A percentile compares a stretch with the other conserved stretches of the same genome.
Conservation (phyloP, 2,888 invertebrate species). For the Drosophila ochracea region DNA sequence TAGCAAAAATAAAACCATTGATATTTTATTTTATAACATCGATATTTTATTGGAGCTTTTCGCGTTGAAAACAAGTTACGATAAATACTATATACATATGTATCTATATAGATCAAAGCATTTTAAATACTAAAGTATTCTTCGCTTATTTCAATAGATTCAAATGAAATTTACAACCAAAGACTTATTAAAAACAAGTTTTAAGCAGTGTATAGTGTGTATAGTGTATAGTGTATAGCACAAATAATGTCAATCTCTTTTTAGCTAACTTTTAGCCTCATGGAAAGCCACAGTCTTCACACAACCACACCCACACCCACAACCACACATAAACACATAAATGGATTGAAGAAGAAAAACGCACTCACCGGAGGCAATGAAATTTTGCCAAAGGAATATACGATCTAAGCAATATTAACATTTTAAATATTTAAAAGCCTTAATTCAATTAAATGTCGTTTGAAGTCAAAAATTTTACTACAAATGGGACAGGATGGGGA, state of each 20-base stretch:
- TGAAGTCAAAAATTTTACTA: conserved; percentile 23
- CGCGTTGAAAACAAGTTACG: background rate
- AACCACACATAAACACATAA: background rate
- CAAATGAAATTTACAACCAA: background rate
- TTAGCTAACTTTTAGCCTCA: background rate
- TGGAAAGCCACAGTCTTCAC: conserved; percentile 26
- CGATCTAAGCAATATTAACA: conserved; percentile 21
- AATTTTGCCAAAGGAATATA: conserved; percentile 16
- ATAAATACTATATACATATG: background rate
- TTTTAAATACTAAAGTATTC: background rate
- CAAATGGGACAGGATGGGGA: conserved; percentile 7
- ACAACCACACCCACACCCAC: background rate
- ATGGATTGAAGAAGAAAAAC: background rate
- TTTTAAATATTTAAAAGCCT: conserved; percentile 50
- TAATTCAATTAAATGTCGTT: conserved; percentile 60
- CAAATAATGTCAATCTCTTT: background rate
- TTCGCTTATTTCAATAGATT: background rate
- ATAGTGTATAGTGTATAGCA: no score
- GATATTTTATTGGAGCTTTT: background rate
- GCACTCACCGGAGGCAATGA: background rate
- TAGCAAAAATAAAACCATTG: background rate
- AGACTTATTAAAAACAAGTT: background rate
- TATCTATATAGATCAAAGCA: background rate
- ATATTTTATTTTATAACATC: background rate
- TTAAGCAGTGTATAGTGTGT: no score